Evolutionary conservation across 2,797 vertebrate genomes (phyloP).

Genomic region (Channallabes apus): DNA sequence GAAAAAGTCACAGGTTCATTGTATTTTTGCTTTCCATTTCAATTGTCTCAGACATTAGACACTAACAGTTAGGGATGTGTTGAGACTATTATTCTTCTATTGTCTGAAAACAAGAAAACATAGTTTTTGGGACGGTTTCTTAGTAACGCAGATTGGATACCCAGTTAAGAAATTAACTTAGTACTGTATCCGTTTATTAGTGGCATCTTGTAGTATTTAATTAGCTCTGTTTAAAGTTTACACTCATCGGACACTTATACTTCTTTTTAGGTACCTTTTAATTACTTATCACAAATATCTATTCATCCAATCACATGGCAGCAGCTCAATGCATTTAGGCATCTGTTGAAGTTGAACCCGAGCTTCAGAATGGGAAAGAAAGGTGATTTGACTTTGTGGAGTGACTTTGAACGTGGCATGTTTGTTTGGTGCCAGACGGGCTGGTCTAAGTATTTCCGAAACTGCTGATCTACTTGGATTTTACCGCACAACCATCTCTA

Average conservation of each 20-base stretch:
- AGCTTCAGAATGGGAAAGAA: too few species aligned
- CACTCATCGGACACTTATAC: too few species aligned
- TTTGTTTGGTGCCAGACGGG: not conserved
- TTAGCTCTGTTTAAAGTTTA: not conserved
- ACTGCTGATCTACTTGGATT: not conserved
- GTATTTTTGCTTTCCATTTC: not conserved
- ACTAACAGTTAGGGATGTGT: not conserved
- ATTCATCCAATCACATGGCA: too few species aligned
- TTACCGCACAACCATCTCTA: not conserved
- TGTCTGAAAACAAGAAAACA: not conserved
- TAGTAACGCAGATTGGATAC: not conserved
- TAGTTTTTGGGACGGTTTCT: not conserved
- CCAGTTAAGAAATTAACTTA: not conserved
- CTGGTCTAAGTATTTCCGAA: not conserved
- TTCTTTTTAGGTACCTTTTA: too few species aligned
- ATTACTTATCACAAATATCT: too few species aligned
- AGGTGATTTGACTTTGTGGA: too few species aligned
- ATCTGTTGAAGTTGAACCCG: too few species aligned
- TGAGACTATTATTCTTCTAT: too few species aligned
- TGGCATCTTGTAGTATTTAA: not conserved
- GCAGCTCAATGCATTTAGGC: too few species aligned
- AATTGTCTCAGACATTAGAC: not conserved
- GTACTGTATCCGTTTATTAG: not conserved
- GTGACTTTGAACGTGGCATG: not conserved
- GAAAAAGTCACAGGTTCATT: slow-evolving; percentile 90